Evolutionary conservation across 2,888 invertebrate species (phyloP).

Genomic region (Trichogramma dendrolimi): DNA sequence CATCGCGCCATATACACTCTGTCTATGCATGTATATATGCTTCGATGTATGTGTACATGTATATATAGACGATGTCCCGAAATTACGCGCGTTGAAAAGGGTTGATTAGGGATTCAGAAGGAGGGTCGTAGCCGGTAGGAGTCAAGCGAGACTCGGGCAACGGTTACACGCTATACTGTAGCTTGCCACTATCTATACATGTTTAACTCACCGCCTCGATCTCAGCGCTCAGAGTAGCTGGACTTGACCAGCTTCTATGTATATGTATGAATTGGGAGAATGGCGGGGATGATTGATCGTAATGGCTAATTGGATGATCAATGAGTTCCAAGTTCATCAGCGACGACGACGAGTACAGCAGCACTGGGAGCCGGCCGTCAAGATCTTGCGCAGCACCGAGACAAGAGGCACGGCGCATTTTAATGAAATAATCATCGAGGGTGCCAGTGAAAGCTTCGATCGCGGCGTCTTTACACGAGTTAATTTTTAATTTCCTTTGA

Average conservation of each 20-base stretch:
- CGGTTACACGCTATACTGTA: constrained; percentile 4
- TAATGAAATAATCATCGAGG: constrained; percentile 22
- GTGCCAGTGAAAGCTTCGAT: constrained; percentile 2
- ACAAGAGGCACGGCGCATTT: neutral
- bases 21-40: no score
- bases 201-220: constrained; percentile 19
- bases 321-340: constrained; percentile 54
- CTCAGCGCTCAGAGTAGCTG: constrained; percentile 50
- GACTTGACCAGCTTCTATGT: constrained; percentile 31
- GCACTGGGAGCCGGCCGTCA: neutral
- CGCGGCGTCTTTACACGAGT: constrained; percentile 12
- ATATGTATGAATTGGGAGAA: neutral
- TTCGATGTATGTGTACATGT: constrained; percentile 14
- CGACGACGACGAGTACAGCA: neutral
- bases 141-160: constrained; percentile 27
- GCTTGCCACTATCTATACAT: constrained; percentile 12
- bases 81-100: constrained; percentile 52
- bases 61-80: constrained; percentile 34
- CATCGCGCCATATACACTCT: neutral
- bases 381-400: no score
- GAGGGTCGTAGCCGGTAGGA: constrained; percentile 45
- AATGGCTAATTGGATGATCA: constrained; percentile 73
- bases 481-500: constrained; percentile 14
- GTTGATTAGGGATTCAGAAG: constrained; percentile 51
- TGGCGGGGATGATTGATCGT: constrained; percentile 68